Conservation (phyloP, 2,113 vertebrate species). For the Myrmophylax atrothorax region DNA sequence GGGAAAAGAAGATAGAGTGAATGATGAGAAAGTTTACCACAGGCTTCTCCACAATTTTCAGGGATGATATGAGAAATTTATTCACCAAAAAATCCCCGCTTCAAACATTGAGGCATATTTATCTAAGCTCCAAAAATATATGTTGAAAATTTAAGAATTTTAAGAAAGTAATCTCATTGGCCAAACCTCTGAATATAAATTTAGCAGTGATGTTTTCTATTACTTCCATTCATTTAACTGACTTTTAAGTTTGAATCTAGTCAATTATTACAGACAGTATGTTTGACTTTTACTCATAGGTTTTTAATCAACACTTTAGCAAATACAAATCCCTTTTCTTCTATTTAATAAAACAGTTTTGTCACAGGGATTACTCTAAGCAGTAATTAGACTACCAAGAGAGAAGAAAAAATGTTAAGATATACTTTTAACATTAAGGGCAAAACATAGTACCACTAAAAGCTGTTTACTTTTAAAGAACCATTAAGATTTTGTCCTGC, state of each 20-base stretch:
- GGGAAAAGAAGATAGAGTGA: not conserved
- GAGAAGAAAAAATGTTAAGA: not conserved
- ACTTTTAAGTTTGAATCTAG: not conserved
- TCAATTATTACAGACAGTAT: not conserved
- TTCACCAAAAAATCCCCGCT: not conserved
- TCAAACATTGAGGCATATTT: not conserved
- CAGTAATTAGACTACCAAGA: not conserved
- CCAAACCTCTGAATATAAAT: not conserved
- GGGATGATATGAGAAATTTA: not conserved
- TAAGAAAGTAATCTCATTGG: not conserved
- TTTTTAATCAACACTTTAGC: not conserved
- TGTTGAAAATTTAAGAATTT: not conserved
- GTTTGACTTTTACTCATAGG: not conserved
- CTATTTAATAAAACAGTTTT: not conserved
- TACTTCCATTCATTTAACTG: not conserved
- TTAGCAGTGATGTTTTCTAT: not conserved
- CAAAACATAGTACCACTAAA: not conserved
- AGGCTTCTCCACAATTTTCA: not conserved
- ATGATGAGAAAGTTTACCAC: not conserved
- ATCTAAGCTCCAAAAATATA: not conserved
- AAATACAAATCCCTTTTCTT: not conserved
- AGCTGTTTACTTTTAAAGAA: not conserved
- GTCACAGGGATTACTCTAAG: not conserved
- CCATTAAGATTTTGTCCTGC: not conserved
- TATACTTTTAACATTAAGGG: not conserved